Base-by-base conservation (phyloP, 2,888 invertebrate genomes). In the Pyrochroa serraticornis region DNA sequence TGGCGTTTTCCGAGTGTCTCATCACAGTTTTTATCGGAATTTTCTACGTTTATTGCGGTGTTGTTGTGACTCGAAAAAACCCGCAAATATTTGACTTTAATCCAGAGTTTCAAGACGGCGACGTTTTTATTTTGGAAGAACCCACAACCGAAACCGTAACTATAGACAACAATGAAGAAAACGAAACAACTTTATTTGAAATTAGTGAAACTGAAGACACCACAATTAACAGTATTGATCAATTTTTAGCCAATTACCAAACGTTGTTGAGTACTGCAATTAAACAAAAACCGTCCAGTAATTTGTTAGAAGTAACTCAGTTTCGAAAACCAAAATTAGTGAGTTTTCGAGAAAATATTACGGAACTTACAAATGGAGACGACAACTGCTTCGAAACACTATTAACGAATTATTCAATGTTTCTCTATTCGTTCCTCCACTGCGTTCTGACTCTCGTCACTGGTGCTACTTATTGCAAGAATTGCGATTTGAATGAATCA, bases 351-450 rank as follows among this genome's bases (percentile, higher is more conserved):
- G 34, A 57, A 60, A 42, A 36, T 57, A 46, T 56, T 6, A 22
- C 22, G 7, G 59, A 49, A 44, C 12, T 36, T 22, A 31, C 12
- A 34, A 45, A 8, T n/a, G n/a, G n/a, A 37, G 44, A 62, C 13
- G 50, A 62, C 1, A 48, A 59, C 13, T 73, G 71, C 41, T 68
- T 63, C 42, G 62, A 67, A 30, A 58, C 68, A 44, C 60, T 63
- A 9, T 71, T 74, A 33, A 57, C 75, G 51, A 64, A 71, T 62
- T 70, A 76, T 56, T 67, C 74, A 13, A 62, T 77, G 59, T 58
- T 77, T 10, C 50, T 75, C 9, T 74, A 71, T 52, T 74, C 77
- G 3, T 77, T 76, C 54, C 37, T 73, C 12, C 75, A 77, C 50
- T 75, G 74, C 46, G 63, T 75, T 22, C 58, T 75, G 39, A 66